Conservation (phyloP, 2,888 invertebrate genomes). For the Pyrrhia umbra region DNA sequence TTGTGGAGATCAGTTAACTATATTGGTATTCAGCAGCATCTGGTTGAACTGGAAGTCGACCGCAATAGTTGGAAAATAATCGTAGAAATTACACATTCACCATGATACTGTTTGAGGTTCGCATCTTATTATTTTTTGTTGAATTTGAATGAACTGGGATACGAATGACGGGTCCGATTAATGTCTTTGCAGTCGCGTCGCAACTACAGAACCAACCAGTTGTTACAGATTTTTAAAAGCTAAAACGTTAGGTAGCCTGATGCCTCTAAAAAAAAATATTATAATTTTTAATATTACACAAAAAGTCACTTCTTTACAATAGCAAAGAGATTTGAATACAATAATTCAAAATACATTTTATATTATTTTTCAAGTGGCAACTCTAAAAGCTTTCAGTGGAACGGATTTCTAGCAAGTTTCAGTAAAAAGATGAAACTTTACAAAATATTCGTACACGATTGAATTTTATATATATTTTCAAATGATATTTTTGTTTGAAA, state of each 20-base stretch:
- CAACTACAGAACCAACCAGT: too few species aligned
- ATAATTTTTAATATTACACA: not conserved
- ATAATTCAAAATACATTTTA: constrained; percentile 38
- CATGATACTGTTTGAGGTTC: too few species aligned
- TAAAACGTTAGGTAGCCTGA: not conserved
- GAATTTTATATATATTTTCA: constrained; percentile 39
- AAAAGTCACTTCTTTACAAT: constrained; percentile 16
- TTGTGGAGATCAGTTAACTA: too few species aligned
- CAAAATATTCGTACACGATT: constrained; percentile 40
- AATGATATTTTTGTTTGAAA: constrained; percentile 24
- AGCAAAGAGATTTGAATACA: constrained; percentile 32
- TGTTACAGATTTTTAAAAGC: too few species aligned
- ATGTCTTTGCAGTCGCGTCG: too few species aligned
- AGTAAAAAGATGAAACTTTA: constrained; percentile 33
- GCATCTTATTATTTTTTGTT: too few species aligned
- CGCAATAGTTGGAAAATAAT: too few species aligned
- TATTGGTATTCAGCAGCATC: too few species aligned
- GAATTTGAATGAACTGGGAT: too few species aligned
- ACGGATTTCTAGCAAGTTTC: constrained; percentile 36
- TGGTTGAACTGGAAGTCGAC: too few species aligned
- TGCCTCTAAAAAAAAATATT: not conserved
- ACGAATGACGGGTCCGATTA: too few species aligned
- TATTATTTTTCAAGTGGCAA: constrained; percentile 40
- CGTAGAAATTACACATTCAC: too few species aligned
- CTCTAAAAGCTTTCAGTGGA: constrained; percentile 50